Evolutionary conservation across 2,113 vertebrate genomes (phyloP).

Genomic region (Echinops telfairi): DNA sequence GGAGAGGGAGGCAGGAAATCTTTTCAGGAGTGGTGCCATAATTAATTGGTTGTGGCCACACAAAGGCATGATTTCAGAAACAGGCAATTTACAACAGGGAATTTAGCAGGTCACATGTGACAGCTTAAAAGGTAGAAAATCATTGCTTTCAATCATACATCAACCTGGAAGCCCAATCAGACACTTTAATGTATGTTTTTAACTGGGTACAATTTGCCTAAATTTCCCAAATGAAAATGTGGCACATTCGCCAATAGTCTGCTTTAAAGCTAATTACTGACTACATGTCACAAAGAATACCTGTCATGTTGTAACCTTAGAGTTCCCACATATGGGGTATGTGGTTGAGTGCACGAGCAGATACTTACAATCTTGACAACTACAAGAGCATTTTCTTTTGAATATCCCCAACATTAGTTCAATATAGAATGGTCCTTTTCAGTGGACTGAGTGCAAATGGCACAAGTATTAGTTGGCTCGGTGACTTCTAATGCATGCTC

Average conservation of each 20-base stretch:
- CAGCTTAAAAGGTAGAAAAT: slow-evolving; percentile 59
- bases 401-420: neutral
- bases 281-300: neutral
- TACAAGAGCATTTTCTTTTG: neutral
- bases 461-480: neutral
- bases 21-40: neutral
- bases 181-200: slow-evolving; percentile 66
- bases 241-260: neutral
- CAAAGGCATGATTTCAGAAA: slow-evolving; percentile 64
- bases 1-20: slow-evolving; percentile 61
- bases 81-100: slow-evolving; percentile 39
- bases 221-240: slow-evolving; percentile 59
- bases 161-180: slow-evolving; percentile 52
- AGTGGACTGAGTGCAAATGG: neutral
- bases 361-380: neutral
- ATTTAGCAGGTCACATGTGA: slow-evolving; percentile 47
- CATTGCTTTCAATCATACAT: slow-evolving; percentile 62
- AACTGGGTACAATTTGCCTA: slow-evolving; percentile 41
- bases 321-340: neutral
- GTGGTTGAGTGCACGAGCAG: neutral
- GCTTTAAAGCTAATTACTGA: slow-evolving; percentile 5
- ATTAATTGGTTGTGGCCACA: slow-evolving; percentile 58
- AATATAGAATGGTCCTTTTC: neutral
- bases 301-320: slow-evolving; percentile 1
- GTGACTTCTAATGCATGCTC: neutral